Conservation (phyloP, 2,888 invertebrate species). For the Metacarcinus magister region DNA sequence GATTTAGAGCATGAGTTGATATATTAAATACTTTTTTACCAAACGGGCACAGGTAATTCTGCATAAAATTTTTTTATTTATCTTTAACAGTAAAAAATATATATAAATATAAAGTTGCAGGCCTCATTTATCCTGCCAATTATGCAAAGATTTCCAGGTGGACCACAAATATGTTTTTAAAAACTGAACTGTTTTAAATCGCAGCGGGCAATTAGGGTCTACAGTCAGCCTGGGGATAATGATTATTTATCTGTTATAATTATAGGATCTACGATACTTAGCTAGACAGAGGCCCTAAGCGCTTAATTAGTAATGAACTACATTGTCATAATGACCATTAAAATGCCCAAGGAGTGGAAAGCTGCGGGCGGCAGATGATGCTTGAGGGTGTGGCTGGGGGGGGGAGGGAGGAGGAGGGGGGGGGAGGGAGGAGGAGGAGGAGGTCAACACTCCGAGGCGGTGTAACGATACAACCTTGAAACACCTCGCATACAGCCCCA, state of each 20-base stretch:
- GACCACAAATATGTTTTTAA: constrained; percentile 64
- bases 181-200: constrained; percentile 66
- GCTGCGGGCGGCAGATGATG: not conserved
- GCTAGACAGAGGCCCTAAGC: not conserved
- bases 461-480: not conserved
- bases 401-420: not conserved
- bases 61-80: constrained; percentile 10
- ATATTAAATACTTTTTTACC: constrained; percentile 40
- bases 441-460: no score
- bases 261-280: constrained; percentile 23
- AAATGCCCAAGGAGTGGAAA: not conserved
- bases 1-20: constrained; percentile 7
- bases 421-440: no score
- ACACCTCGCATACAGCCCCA: not conserved
- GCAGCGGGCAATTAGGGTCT: constrained; percentile 62
- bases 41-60: constrained; percentile 17
- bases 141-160: constrained; percentile 63
- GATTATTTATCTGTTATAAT: constrained; percentile 60
- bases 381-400: not conserved
- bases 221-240: not conserved
- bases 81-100: constrained; percentile 43
- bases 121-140: constrained; percentile 56
- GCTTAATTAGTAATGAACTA: constrained; percentile 52
- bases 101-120: constrained; percentile 52
- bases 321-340: constrained; percentile 53